Conservation (phyloP, 2,797 vertebrate species). For the Chaenodraco wilsoni region DNA sequence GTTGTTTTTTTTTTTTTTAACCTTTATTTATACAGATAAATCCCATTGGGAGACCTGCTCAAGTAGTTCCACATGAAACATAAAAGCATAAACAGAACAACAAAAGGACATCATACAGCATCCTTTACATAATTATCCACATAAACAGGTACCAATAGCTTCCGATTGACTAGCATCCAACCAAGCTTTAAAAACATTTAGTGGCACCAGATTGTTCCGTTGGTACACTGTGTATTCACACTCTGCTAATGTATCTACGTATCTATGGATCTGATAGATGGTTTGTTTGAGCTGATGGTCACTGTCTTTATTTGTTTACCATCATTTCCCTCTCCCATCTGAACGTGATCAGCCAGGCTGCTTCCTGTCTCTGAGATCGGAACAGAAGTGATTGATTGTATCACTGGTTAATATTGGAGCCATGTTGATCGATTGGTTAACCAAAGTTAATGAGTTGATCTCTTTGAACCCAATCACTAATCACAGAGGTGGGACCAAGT, state of each 20-base stretch:
- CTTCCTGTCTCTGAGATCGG: not conserved
- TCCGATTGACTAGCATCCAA: too few relatives aligned
- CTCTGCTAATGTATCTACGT: not conserved
- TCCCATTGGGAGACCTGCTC: too few relatives aligned
- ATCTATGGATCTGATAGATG: not conserved
- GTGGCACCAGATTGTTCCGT: not conserved
- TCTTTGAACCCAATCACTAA: not conserved
- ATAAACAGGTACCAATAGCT: too few relatives aligned
- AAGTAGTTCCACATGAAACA: too few relatives aligned
- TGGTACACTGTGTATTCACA: not conserved
- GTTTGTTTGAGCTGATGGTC: too few relatives aligned
- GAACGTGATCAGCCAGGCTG: not conserved
- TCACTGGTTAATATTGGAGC: not conserved
- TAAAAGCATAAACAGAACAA: too few relatives aligned
- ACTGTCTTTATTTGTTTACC: not conserved
- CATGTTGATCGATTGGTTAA: not conserved
- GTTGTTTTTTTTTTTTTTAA: not conserved
- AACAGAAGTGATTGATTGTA: not conserved
- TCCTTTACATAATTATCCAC: too few relatives aligned
- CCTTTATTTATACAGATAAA: too few relatives aligned
- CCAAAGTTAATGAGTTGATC: not conserved
- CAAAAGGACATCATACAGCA: too few relatives aligned
- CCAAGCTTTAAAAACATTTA: too few relatives aligned
- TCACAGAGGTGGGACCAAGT: not conserved
- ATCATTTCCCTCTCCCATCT: not conserved